These are phyloP conservation scores for Augiades crinisus DNA, from an alignment of 2,888 invertebrate species.

Conservation along the genomic window DNA sequence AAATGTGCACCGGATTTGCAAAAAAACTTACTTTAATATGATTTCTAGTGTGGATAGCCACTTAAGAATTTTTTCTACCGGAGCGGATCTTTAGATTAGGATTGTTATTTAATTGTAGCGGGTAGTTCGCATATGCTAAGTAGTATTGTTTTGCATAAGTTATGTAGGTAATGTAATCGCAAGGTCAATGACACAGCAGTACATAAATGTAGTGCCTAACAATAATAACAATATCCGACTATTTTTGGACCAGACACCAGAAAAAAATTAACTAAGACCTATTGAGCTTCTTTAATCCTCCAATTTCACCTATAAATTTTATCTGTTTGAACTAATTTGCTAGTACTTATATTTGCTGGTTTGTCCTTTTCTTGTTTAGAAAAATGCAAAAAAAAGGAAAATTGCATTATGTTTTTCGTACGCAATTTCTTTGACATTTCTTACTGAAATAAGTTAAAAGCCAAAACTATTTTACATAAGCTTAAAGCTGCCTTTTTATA, in stretches of 20 bases:
- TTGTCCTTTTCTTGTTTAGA: too few relatives aligned
- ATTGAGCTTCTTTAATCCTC: too few relatives aligned
- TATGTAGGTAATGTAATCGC: slow-evolving; percentile 1
- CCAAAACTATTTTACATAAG: too few relatives aligned
- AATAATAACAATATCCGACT: slow-evolving; percentile 6
- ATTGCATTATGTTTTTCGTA: too few relatives aligned
- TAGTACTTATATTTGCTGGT: too few relatives aligned
- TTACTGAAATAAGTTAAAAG: too few relatives aligned
- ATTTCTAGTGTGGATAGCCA: neutral
- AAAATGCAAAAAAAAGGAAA: too few relatives aligned
- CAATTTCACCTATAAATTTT: too few relatives aligned
- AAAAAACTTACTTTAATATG: slow-evolving; percentile 46
- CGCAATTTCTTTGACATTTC: too few relatives aligned
- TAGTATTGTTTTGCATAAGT: neutral
- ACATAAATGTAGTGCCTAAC: neutral
- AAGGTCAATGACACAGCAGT: slow-evolving; percentile 13
- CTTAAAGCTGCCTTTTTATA: too few relatives aligned
- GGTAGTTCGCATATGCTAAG: neutral
- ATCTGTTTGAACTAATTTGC: too few relatives aligned
- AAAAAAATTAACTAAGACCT: too few relatives aligned
- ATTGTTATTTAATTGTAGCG: neutral
- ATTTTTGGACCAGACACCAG: neutral
- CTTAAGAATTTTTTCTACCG: slow-evolving; percentile 3
- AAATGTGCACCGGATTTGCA: slow-evolving; percentile 52
- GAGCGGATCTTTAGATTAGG: neutral